Conservation (phyloP, 2,797 vertebrate genomes). For the Okamejei kenojei region DNA sequence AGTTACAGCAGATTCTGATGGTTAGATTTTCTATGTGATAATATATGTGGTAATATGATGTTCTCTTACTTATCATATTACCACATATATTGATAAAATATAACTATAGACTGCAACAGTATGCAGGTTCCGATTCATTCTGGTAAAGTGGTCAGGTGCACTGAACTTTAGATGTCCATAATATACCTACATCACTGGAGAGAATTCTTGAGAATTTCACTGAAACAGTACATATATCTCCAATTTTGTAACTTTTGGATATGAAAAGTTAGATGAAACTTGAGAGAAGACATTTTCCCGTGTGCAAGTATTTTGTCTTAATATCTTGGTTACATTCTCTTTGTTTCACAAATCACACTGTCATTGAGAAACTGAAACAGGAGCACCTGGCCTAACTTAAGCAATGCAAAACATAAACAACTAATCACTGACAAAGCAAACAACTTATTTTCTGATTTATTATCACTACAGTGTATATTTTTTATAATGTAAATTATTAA, state of each 20-base stretch:
- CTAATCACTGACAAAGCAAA: slow-evolving; percentile 17
- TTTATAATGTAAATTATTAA: slow-evolving; percentile 11
- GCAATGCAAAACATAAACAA: not conserved
- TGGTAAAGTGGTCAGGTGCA: not conserved
- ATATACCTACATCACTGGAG: not conserved
- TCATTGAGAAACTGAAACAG: not conserved
- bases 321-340: too few relatives aligned
- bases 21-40: not conserved
- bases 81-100: not conserved
- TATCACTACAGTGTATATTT: not conserved
- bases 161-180: not conserved
- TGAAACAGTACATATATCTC: not conserved
- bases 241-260: not conserved
- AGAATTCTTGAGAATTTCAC: not conserved
- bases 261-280: not conserved
- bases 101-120: too few relatives aligned
- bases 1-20: slow-evolving; percentile 1
- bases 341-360: not conserved
- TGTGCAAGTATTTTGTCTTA: not conserved
- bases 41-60: too few relatives aligned
- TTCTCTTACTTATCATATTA: not conserved
- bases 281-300: not conserved
- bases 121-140: not conserved
- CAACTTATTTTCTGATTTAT: not conserved
- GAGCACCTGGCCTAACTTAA: not conserved